Conservation (phyloP, 2,797 vertebrate genomes). For the Sparidentex hasta region DNA sequence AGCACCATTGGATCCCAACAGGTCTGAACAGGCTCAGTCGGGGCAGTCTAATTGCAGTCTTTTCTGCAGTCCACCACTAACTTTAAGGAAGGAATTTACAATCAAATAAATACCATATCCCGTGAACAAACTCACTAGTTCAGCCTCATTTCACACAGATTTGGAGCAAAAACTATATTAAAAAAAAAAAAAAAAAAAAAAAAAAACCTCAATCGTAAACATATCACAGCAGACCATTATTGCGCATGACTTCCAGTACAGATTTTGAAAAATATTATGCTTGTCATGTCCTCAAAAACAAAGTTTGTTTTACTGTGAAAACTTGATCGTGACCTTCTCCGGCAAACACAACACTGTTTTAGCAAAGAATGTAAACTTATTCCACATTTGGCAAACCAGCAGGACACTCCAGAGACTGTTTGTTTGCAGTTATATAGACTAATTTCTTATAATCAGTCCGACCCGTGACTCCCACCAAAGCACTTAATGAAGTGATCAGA, state of each 20-base stretch:
- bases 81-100: background rate
- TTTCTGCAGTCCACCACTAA: background rate
- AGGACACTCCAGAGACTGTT: background rate
- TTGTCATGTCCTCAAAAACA: background rate
- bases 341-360: conserved; percentile 14
- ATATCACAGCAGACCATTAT: background rate
- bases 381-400: background rate
- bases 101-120: background rate
- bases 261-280: conserved; percentile 16
- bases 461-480: conserved; percentile 29
- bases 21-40: too few species aligned
- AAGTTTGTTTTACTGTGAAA: background rate
- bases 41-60: too few species aligned
- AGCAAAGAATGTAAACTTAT: conserved; percentile 29
- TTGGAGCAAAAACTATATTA: background rate
- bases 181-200: too few species aligned
- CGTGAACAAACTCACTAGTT: background rate
- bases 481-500: conserved; percentile 24
- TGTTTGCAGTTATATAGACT: conserved; percentile 15
- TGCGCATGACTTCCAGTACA: background rate
- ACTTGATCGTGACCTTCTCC: background rate
- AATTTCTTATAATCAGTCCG: conserved; percentile 20
- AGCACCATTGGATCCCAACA: too few species aligned
- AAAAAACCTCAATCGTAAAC: background rate
- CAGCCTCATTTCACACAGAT: conserved; percentile 1